These are phyloP conservation scores for Drosophila insularis DNA, from an alignment of 1,140 invertebrate genomes.

Conservation along the genomic window DNA sequence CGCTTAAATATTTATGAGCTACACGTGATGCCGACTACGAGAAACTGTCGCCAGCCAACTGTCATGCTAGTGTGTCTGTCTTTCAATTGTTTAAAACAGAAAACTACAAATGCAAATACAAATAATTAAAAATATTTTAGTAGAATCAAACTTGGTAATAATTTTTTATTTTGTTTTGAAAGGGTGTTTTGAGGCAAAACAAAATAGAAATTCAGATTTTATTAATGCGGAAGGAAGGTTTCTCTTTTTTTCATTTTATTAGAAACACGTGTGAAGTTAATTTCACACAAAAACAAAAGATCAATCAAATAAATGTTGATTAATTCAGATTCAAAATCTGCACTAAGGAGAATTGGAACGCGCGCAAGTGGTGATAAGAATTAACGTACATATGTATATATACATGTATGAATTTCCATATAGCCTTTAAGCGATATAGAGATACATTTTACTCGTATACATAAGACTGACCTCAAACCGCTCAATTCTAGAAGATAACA, in stretches of 20 bases:
- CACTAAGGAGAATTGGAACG: not conserved
- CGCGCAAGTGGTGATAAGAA: not conserved
- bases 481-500: not conserved
- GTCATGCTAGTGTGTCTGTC: not conserved
- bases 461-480: not conserved
- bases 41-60: slow-evolving; percentile 6
- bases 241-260: not conserved
- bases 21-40: slow-evolving; percentile 59
- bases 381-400: not conserved
- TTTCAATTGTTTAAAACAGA: slow-evolving; percentile 3
- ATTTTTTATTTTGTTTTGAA: not conserved
- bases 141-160: not conserved
- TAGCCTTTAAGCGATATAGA: not conserved
- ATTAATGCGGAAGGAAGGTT: slow-evolving; percentile 4
- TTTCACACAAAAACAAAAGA: not conserved
- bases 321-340: not conserved
- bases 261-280: not conserved
- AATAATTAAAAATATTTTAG: slow-evolving; percentile 9
- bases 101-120: slow-evolving; percentile 6
- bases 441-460: not conserved
- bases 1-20: slow-evolving; percentile 74
- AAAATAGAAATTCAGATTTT: not conserved
- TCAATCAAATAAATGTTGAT: not conserved
- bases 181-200: not conserved
- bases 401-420: not conserved